Evolutionary conservation across 2,797 vertebrate species (phyloP).

Genomic region (Hippopotamyrus pictus): DNA sequence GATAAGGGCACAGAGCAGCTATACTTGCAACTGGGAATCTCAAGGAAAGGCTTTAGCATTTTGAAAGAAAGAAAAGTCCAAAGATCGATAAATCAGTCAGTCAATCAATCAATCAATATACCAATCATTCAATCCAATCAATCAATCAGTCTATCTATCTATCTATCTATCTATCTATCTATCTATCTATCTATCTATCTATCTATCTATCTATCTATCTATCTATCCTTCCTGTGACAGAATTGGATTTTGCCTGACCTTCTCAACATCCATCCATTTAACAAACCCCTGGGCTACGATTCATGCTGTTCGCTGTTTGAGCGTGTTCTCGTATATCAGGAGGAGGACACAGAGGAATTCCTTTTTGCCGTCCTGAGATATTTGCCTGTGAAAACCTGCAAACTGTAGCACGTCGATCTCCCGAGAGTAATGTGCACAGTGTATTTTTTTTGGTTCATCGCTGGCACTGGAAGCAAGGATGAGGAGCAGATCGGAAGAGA

Average conservation of each 20-base stretch:
- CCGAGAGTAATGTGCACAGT: background rate
- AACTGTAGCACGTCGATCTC: background rate
- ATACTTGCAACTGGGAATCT: background rate
- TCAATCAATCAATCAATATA: background rate
- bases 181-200: background rate
- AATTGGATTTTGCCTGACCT: background rate
- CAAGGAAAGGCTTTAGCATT: background rate
- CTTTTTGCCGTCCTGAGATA: background rate
- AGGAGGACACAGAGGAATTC: background rate
- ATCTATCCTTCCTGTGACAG: background rate
- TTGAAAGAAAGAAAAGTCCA: background rate
- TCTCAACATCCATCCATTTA: background rate
- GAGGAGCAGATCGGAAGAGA: slow-evolving; percentile 36
- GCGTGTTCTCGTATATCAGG: background rate
- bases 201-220: background rate
- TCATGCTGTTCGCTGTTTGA: background rate
- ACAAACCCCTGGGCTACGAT: background rate
- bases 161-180: background rate
- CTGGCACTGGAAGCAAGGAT: slow-evolving; percentile 37
- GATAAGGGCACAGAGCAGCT: background rate
- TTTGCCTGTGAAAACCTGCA: background rate
- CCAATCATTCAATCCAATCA: background rate
- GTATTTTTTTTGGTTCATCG: background rate
- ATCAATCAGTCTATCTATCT: background rate
- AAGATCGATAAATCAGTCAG: background rate